A percentile compares a stretch with the other conserved stretches of the same genome.
phyloP scores from a whole-genome alignment of 2,797 vertebrate genomes.

The Phalanger gymnotis region DNA sequence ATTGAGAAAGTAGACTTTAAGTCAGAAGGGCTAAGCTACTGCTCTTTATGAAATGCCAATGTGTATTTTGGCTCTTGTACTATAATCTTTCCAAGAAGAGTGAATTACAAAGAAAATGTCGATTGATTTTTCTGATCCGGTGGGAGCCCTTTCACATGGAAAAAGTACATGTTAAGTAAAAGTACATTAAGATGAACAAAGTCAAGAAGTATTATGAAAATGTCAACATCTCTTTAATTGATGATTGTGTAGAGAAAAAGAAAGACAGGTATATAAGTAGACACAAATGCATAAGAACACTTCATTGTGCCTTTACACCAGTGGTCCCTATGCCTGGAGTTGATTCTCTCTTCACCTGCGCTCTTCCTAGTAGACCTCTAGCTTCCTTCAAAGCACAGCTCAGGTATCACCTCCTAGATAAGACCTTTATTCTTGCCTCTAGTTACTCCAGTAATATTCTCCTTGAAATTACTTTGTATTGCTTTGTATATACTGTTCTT shows the following conservation, averaged over 20 bases:
- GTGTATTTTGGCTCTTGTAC: constrained; percentile 70
- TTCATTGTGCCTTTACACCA: neutral
- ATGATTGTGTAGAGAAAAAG: constrained; percentile 75
- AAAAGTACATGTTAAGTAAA: constrained; percentile 74
- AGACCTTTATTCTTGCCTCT: neutral
- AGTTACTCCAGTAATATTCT: neutral
- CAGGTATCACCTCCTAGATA: neutral
- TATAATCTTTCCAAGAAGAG: constrained; percentile 67
- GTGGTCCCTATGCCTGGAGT: neutral
- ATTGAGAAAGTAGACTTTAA: constrained; percentile 59
- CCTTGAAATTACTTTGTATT: neutral
- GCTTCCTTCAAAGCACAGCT: neutral
- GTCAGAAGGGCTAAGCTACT: constrained; percentile 69
- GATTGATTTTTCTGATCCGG: constrained; percentile 56
- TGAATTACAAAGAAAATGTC: constrained; percentile 52
- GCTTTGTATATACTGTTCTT: constrained; percentile 3
- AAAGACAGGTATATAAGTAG: constrained; percentile 53
- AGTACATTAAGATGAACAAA: constrained; percentile 70
- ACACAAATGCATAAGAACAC: neutral
- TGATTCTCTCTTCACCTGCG: neutral
- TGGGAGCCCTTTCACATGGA: constrained; percentile 59
- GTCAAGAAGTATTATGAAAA: constrained; percentile 71
- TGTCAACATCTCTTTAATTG: constrained; percentile 78
- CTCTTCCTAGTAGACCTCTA: neutral
- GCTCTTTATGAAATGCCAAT: constrained; percentile 75